phyloP scores from a whole-genome alignment of 2,797 vertebrate species.

The Fringilla coelebs region DNA sequence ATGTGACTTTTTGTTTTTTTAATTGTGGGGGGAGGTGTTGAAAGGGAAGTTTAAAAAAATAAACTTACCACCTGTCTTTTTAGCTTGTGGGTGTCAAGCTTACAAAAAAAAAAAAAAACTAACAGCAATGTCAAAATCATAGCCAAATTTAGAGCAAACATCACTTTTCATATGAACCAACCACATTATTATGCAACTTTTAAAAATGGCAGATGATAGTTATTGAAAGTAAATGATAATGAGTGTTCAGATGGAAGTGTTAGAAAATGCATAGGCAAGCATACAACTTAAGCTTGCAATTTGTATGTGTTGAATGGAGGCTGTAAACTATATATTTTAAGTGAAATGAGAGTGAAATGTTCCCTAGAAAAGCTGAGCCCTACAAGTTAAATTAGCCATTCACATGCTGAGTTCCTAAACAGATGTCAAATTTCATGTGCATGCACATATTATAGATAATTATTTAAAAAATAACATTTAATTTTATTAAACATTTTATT shows the following conservation, averaged over 20 bases:
- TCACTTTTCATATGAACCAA: conserved; percentile 27
- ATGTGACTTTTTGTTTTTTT: background rate
- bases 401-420: background rate
- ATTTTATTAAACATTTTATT: background rate
- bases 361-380: background rate
- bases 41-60: conserved; percentile 9
- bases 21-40: background rate
- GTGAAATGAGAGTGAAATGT: background rate
- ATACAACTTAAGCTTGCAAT: background rate
- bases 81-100: background rate
- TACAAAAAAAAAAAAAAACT: background rate
- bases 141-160: conserved; percentile 20
- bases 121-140: background rate
- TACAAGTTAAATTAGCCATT: conserved; percentile 12
- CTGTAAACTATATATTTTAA: conserved; percentile 4
- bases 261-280: conserved; percentile 15
- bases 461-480: background rate
- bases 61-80: conserved; percentile 22
- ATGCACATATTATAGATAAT: conserved; percentile 5
- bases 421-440: background rate
- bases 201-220: conserved; percentile 41
- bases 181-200: conserved; percentile 1
- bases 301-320: background rate
- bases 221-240: conserved; percentile 25
- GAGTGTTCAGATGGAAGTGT: background rate